Percentiles rank a stretch among this genome's conserved stretches.
phyloP scores from a whole-genome alignment of 2,888 invertebrate genomes.

The Autographa gamma region DNA sequence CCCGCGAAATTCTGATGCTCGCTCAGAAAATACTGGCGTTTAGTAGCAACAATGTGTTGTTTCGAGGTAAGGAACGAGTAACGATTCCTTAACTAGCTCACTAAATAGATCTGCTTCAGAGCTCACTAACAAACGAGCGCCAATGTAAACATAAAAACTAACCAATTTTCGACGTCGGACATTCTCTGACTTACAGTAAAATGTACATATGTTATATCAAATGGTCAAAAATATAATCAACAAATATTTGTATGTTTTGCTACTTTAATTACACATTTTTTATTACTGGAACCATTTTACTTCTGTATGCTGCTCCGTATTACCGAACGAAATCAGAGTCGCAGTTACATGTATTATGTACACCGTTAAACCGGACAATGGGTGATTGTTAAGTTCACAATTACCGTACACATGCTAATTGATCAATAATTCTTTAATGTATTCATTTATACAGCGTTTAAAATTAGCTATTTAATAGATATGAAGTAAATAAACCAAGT shows the following conservation, averaged over 20 bases:
- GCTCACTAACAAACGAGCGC: neutral
- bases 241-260: neutral
- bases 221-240: neutral
- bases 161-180: neutral
- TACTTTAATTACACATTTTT: no score
- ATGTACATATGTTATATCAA: neutral
- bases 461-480: conserved; percentile 7
- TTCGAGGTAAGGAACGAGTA: neutral
- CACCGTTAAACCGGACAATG: conserved; percentile 39
- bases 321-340: conserved; percentile 12
- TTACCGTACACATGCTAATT: conserved; percentile 41
- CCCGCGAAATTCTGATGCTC: neutral
- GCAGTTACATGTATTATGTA: conserved; percentile 6
- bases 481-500: conserved; percentile 3
- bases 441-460: conserved; percentile 9
- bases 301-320: neutral
- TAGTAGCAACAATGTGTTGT: neutral
- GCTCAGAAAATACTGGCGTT: neutral
- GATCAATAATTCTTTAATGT: conserved; percentile 23
- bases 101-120: neutral
- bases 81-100: conserved; percentile 4
- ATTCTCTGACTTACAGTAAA: neutral
- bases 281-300: neutral
- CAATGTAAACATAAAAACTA: neutral
- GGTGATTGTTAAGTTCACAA: conserved; percentile 43